Evolutionary conservation across 2,888 invertebrate genomes (phyloP).

Genomic region (Andrena hattorfiana): DNA sequence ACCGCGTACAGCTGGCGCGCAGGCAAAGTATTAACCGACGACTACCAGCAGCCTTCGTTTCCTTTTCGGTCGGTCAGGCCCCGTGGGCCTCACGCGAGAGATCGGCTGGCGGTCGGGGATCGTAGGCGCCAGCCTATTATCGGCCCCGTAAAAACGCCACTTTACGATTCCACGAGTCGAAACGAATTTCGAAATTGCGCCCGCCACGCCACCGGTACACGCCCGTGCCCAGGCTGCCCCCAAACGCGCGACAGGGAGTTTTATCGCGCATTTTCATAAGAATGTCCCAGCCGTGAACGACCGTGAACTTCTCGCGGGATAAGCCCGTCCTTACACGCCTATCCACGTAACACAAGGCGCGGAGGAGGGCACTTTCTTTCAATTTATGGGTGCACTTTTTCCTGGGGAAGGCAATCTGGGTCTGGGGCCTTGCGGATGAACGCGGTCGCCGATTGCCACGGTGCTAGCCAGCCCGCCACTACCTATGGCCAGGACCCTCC

Average conservation of each 20-base stretch:
- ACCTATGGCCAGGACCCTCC: no score
- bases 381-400: conserved; percentile 35
- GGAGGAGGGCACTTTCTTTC: background rate
- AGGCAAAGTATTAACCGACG: background rate
- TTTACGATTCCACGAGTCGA: conserved; percentile 63
- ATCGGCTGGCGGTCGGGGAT: conserved; percentile 14
- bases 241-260: conserved; percentile 41
- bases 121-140: conserved; percentile 71
- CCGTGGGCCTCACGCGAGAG: conserved; percentile 26
- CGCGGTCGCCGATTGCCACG: background rate
- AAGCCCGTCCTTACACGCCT: conserved; percentile 19
- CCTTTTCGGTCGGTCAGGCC: background rate
- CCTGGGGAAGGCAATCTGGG: background rate
- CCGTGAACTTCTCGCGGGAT: conserved; percentile 55
- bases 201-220: conserved; percentile 41
- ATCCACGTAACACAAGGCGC: conserved; percentile 16
- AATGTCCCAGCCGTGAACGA: conserved; percentile 53
- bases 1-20: no score
- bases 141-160: conserved; percentile 56
- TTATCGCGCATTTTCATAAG: conserved; percentile 68
- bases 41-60: conserved; percentile 8
- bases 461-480: background rate
- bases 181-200: conserved; percentile 63
- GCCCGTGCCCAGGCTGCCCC: conserved; percentile 33
- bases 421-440: background rate